These are phyloP conservation scores for Chorisops tibialis DNA, from an alignment of 2,888 invertebrate species.

Conservation along the genomic window DNA sequence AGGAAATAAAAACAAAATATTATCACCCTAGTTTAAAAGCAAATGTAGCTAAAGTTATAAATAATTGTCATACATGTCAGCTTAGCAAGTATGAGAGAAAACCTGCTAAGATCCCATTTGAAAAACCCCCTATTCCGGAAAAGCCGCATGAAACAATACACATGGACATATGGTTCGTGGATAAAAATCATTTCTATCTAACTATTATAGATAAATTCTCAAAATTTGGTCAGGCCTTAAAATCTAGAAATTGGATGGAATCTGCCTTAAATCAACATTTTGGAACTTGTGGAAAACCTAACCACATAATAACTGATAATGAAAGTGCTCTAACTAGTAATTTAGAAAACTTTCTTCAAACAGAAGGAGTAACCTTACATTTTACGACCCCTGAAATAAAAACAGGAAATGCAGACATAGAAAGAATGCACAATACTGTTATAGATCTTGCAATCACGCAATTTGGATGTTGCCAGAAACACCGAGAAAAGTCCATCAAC, in stretches of 20 bases:
- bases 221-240: too few species aligned
- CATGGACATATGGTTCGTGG: too few species aligned
- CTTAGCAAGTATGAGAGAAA: slow-evolving; percentile 28
- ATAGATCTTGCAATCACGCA: too few species aligned
- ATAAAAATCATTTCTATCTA: slow-evolving; percentile 21
- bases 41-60: slow-evolving; percentile 22
- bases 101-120: slow-evolving; percentile 21
- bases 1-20: slow-evolving; percentile 14
- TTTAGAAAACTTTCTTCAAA: too few species aligned
- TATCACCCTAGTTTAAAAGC: too few species aligned
- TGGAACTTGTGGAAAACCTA: too few species aligned
- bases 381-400: too few species aligned
- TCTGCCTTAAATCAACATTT: slow-evolving; percentile 3
- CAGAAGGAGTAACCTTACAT: too few species aligned
- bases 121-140: slow-evolving; percentile 8
- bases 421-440: slow-evolving; percentile 1
- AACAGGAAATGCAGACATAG: slow-evolving; percentile 5
- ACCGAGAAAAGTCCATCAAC: too few species aligned
- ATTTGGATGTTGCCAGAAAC: too few species aligned
- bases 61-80: slow-evolving; percentile 25
- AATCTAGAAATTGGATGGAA: slow-evolving; percentile 26
- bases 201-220: slow-evolving; percentile 28
- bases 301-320: slow-evolving; percentile 7
- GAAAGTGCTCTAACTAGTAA: background rate
- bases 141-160: too few species aligned